Evolutionary conservation across 2,888 invertebrate species (phyloP).

Genomic region (Drosophila meridionalis): DNA sequence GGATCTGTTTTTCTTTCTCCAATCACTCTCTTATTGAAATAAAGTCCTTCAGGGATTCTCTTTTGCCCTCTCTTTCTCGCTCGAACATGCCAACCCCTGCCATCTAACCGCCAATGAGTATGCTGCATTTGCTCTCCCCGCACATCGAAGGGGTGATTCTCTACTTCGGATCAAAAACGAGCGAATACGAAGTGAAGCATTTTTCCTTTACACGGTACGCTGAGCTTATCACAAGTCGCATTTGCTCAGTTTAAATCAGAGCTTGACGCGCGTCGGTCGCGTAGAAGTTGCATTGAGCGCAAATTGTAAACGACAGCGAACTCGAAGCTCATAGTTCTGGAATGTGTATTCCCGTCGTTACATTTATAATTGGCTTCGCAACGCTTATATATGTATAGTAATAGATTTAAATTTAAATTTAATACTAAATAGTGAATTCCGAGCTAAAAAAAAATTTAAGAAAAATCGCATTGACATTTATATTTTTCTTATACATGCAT

Average conservation of each 20-base stretch:
- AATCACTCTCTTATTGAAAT: conserved; percentile 13
- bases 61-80: conserved; percentile 8
- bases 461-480: not conserved
- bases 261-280: conserved; percentile 73
- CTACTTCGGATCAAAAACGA: conserved; percentile 52
- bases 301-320: conserved; percentile 23
- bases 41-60: conserved; percentile 26
- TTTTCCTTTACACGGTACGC: conserved; percentile 31
- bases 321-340: conserved; percentile 17
- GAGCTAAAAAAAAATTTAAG: not conserved
- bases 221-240: conserved; percentile 51
- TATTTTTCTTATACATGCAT: not conserved
- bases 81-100: conserved; percentile 44
- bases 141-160: conserved; percentile 37
- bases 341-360: conserved; percentile 41
- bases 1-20: conserved; percentile 53
- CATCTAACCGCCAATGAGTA: conserved; percentile 68
- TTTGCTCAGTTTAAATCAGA: conserved; percentile 80
- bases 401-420: not conserved
- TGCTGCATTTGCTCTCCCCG: conserved; percentile 51
- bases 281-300: conserved; percentile 13
- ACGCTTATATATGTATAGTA: not conserved
- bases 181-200: conserved; percentile 21
- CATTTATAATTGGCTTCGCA: conserved; percentile 32
- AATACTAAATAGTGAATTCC: not conserved